phyloP scores from a whole-genome alignment of 2,113 vertebrate genomes.

The Spilogale gracilis region DNA sequence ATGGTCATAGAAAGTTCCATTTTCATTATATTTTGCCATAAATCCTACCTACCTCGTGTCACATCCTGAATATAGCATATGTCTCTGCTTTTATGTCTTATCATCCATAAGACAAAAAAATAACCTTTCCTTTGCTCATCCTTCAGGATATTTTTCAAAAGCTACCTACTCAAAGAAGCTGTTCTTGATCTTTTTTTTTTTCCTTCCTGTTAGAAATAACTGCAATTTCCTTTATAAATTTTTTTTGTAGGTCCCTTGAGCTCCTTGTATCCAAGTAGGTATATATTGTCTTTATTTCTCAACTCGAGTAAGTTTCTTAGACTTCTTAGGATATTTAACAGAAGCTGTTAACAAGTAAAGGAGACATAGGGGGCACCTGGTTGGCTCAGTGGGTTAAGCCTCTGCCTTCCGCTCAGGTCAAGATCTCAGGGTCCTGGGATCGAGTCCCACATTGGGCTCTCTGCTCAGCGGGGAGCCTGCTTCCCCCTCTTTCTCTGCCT shows the following conservation, averaged over 20 bases:
- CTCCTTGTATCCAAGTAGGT: neutral
- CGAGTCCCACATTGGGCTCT: no score
- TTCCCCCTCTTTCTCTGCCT: no score
- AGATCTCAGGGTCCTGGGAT: no score
- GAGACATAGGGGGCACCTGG: no score
- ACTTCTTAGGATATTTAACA: neutral
- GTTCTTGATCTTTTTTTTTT: conserved; percentile 59
- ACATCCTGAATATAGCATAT: neutral
- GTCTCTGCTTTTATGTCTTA: neutral
- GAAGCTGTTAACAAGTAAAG: neutral
- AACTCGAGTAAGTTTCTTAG: neutral
- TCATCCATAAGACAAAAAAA: conserved; percentile 23
- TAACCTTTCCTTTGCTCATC: conserved; percentile 26
- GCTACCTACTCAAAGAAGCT: conserved; percentile 2
- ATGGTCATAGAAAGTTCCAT: neutral
- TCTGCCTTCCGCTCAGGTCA: no score
- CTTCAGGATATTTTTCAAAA: conserved; percentile 63
- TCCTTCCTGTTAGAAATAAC: conserved; percentile 18
- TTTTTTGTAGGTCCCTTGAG: neutral
- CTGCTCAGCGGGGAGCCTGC: no score
- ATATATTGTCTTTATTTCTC: neutral
- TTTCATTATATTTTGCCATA: neutral
- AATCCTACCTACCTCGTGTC: neutral
- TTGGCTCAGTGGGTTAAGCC: no score
- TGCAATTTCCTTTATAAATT: neutral